Conservation (phyloP, 1,140 invertebrate genomes). For the Galleria mellonella region DNA sequence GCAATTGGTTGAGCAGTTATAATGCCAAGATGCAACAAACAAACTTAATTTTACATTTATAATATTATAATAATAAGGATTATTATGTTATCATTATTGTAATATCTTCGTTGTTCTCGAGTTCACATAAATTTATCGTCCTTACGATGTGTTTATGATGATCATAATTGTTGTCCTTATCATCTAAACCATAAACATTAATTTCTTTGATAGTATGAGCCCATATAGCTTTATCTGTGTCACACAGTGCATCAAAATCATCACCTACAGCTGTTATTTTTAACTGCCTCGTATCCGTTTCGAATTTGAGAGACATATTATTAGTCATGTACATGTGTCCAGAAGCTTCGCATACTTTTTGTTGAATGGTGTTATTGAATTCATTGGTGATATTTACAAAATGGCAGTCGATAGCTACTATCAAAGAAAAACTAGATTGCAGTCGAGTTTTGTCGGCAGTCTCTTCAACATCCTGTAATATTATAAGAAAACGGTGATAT, state of each 20-base stretch:
- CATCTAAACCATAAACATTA: constrained; percentile 33
- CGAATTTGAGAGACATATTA: constrained; percentile 27
- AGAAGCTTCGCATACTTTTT: constrained; percentile 20
- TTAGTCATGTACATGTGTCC: constrained; percentile 33
- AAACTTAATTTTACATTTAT: too few relatives aligned
- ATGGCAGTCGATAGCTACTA: constrained; percentile 15
- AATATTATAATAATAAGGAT: background rate
- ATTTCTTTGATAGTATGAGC: constrained; percentile 23
- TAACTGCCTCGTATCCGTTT: constrained; percentile 23
- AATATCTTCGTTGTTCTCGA: constrained; percentile 8
- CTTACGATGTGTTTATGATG: constrained; percentile 16
- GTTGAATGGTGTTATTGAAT: constrained; percentile 1
- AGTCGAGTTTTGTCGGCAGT: constrained; percentile 35
- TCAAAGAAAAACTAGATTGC: constrained; percentile 21
- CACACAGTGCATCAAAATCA: constrained; percentile 32
- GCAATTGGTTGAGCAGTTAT: too few relatives aligned
- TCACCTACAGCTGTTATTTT: constrained; percentile 23
- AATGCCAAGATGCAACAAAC: too few relatives aligned
- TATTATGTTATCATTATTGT: background rate
- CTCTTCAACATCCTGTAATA: constrained; percentile 31
- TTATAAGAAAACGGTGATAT: constrained; percentile 1
- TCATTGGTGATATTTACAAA: constrained; percentile 4
- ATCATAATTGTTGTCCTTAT: constrained; percentile 40
- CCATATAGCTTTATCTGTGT: constrained; percentile 11
- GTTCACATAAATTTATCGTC: constrained; percentile 30